Percentiles rank a stretch among this genome's conserved stretches.
These are phyloP conservation scores for Triplophysa yarkandensis DNA, from an alignment of 2,797 vertebrate species.

Conservation along the genomic window DNA sequence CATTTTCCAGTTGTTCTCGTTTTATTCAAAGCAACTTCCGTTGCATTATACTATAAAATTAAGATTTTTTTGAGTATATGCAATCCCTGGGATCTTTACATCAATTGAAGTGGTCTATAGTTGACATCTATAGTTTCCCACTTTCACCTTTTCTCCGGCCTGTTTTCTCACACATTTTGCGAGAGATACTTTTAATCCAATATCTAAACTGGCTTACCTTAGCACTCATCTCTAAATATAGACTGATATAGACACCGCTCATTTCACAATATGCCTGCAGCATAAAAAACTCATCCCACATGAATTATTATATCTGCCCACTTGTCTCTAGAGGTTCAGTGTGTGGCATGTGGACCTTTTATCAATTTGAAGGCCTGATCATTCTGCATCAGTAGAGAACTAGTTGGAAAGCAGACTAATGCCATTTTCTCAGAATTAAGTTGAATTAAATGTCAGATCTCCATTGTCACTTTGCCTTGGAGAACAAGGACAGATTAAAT, in stretches of 20 bases:
- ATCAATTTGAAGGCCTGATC: conserved; percentile 3
- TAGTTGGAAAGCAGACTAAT: conserved; percentile 72
- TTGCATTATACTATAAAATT: too few species aligned
- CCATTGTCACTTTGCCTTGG: conserved; percentile 77
- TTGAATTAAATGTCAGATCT: conserved; percentile 64
- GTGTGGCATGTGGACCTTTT: background rate
- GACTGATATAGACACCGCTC: background rate
- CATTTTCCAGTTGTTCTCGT: too few species aligned
- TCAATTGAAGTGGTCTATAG: too few species aligned
- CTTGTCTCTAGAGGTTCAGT: background rate
- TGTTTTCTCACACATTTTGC: background rate
- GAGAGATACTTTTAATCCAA: background rate
- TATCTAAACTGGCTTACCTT: too few species aligned
- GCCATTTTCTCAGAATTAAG: conserved; percentile 66
- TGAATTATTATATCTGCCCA: conserved; percentile 9
- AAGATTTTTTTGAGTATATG: too few species aligned
- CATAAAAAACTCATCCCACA: background rate
- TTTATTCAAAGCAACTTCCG: too few species aligned
- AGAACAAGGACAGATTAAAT: conserved; percentile 73
- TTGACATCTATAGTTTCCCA: background rate
- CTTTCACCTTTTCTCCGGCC: background rate
- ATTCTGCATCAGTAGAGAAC: conserved; percentile 62
- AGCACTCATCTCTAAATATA: background rate
- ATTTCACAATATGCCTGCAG: conserved; percentile 1
- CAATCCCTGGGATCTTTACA: too few species aligned